These are phyloP conservation scores for Gerris buenoi DNA, from an alignment of 1,140 invertebrate species.

Conservation along the genomic window DNA sequence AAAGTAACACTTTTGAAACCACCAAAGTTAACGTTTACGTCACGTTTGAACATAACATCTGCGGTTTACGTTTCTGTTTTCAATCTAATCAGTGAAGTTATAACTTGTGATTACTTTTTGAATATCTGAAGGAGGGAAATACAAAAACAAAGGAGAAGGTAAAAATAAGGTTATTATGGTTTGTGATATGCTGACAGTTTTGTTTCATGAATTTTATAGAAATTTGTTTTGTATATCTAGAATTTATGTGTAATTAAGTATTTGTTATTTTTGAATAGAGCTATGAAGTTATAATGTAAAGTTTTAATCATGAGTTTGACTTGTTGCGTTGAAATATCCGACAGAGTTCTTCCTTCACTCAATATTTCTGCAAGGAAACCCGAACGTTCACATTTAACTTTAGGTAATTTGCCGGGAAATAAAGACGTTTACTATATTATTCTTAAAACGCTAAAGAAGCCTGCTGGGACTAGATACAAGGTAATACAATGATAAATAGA, in stretches of 20 bases:
- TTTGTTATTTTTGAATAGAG: not conserved
- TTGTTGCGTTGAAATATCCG: not conserved
- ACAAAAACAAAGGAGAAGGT: not conserved
- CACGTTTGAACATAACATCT: no score
- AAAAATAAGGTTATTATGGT: not conserved
- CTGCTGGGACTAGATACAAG: not conserved
- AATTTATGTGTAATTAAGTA: not conserved
- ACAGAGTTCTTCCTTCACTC: not conserved
- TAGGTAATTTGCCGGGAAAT: not conserved
- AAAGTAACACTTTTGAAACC: no score
- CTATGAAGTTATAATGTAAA: not conserved
- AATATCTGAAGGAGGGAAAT: not conserved
- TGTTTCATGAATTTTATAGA: not conserved
- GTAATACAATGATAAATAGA: no score
- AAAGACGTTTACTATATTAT: not conserved
- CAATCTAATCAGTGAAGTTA: no score
- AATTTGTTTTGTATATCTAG: no score
- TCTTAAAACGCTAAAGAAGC: not conserved
- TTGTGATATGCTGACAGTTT: not conserved
- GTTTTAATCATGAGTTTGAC: constrained; percentile 5
- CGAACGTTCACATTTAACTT: constrained; percentile 1
- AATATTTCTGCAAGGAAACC: not conserved
- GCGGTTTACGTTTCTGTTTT: no score
- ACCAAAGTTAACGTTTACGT: no score
- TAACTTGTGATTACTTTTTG: not conserved